Evolutionary conservation across 1,140 invertebrate genomes (phyloP).

Genomic region (Monomorium pharaonis): DNA sequence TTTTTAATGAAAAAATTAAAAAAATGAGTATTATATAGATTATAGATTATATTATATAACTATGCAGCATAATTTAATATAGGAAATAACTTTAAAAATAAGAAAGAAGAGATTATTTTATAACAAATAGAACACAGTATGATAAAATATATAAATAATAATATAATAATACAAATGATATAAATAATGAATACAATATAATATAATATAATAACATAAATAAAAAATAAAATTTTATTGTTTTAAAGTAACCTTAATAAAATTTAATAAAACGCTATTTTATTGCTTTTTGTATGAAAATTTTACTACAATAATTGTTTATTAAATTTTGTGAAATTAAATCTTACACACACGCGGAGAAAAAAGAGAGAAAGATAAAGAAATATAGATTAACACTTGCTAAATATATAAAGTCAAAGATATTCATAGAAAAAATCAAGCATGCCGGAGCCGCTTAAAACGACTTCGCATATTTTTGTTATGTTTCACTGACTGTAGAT

Average conservation of each 20-base stretch:
- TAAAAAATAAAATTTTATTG: background rate
- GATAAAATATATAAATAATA: background rate
- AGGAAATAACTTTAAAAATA: background rate
- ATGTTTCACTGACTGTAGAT: slow-evolving; percentile 29
- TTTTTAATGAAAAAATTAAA: background rate
- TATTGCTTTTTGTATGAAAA: background rate
- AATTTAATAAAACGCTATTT: background rate
- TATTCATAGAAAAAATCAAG: slow-evolving; percentile 43
- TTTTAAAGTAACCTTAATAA: background rate
- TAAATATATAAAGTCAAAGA: slow-evolving; percentile 20
- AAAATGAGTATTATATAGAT: too few relatives aligned
- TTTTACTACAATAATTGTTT: background rate
- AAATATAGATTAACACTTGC: background rate
- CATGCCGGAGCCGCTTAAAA: slow-evolving; percentile 28
- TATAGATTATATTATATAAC: too few relatives aligned
- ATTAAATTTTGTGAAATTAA: slow-evolving; percentile 5
- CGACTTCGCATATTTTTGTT: slow-evolving; percentile 27
- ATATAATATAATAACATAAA: background rate
- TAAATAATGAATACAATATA: too few relatives aligned
- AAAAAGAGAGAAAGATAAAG: too few relatives aligned
- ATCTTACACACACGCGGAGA: too few relatives aligned
- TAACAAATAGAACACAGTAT: background rate
- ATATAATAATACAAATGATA: too few relatives aligned
- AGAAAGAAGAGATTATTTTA: background rate
- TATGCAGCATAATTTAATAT: background rate